These are phyloP conservation scores for Macaria notata DNA, from an alignment of 2,888 invertebrate species.

Conservation along the genomic window DNA sequence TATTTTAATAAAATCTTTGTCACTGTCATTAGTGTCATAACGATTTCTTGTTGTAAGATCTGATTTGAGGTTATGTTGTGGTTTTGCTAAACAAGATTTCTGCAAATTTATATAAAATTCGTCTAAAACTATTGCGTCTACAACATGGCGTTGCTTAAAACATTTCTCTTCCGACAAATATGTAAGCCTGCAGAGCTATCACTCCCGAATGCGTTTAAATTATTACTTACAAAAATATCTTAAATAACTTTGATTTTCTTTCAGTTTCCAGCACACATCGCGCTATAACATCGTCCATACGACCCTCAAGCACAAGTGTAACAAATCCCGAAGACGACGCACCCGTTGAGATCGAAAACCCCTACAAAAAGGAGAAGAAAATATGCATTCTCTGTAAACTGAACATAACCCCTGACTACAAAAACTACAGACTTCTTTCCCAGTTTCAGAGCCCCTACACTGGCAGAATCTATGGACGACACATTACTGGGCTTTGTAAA, in stretches of 20 bases:
- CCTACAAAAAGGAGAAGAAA: conserved; percentile 87
- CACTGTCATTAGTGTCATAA: neutral
- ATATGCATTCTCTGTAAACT: conserved; percentile 92
- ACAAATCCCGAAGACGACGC: conserved; percentile 49
- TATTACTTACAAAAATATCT: neutral
- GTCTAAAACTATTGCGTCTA: neutral
- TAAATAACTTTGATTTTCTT: conserved; percentile 32
- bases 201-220: no score
- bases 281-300: conserved; percentile 38
- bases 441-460: conserved; percentile 98
- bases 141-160: conserved; percentile 55
- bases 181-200: conserved; percentile 39
- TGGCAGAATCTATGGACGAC: conserved; percentile 94
- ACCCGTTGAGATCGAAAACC: conserved; percentile 87
- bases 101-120: no score
- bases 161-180: conserved; percentile 46
- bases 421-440: conserved; percentile 94
- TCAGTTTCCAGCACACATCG: conserved; percentile 50
- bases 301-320: conserved; percentile 31
- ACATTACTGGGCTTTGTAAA: conserved; percentile 96
- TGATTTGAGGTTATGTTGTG: neutral
- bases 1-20: no score
- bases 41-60: neutral
- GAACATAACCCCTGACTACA: conserved; percentile 92
- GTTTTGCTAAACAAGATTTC: neutral